These are phyloP conservation scores for Phrynosoma blainvillii DNA, from an alignment of 2,113 vertebrate genomes.

Conservation along the genomic window DNA sequence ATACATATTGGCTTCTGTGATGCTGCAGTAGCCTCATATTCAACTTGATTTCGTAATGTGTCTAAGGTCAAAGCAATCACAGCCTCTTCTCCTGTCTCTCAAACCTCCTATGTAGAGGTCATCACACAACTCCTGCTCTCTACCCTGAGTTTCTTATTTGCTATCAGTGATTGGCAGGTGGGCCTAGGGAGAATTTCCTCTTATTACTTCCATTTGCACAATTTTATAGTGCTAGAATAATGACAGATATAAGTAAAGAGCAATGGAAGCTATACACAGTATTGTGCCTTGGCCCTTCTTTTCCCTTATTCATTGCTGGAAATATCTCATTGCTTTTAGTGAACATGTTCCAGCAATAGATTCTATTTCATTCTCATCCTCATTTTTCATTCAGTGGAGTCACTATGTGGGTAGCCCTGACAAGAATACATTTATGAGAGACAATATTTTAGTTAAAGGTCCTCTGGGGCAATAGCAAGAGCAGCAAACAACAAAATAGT, in stretches of 20 bases:
- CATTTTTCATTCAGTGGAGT: constrained; percentile 59
- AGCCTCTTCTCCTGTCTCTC: constrained; percentile 32
- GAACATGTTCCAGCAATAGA: constrained; percentile 47
- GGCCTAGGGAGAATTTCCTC: constrained; percentile 16
- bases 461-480: constrained; percentile 25
- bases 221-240: constrained; percentile 20
- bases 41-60: constrained; percentile 44
- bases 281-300: constrained; percentile 13
- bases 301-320: constrained; percentile 44
- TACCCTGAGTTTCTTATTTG: constrained; percentile 14
- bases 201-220: constrained; percentile 48
- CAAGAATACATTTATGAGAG: constrained; percentile 57
- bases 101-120: constrained; percentile 10
- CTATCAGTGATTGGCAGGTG: constrained; percentile 18
- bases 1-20: background rate
- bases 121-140: constrained; percentile 10
- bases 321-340: constrained; percentile 42
- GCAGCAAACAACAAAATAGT: constrained; percentile 39
- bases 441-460: constrained; percentile 58
- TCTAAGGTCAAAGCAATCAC: constrained; percentile 48
- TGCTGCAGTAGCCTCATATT: constrained; percentile 12
- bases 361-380: constrained; percentile 53
- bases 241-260: background rate
- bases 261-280: background rate
- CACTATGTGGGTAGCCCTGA: constrained; percentile 51